Percentiles rank a stretch among this genome's conserved stretches.
Evolutionary conservation across 2,888 invertebrate genomes (phyloP).

Genomic region (Chalcosyrphus nemorum): DNA sequence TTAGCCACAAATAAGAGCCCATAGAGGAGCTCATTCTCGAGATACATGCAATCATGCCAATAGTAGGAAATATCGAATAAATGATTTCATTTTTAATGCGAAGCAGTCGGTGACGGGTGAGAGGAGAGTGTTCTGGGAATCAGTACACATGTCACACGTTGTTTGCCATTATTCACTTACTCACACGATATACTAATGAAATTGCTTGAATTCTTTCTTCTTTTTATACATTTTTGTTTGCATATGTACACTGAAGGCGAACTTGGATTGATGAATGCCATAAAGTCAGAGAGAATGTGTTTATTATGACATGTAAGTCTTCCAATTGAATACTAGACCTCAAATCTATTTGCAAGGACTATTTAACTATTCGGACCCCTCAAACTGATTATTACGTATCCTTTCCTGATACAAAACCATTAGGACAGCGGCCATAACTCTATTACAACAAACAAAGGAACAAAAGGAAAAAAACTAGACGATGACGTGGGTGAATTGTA

Average conservation of each 20-base stretch:
- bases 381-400: constrained; percentile 57
- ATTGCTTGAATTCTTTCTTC: constrained; percentile 21
- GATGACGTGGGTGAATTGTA: constrained; percentile 17
- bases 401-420: constrained; percentile 56
- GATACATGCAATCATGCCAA: constrained; percentile 64
- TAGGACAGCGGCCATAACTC: constrained; percentile 41
- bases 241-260: no score
- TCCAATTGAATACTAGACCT: no score
- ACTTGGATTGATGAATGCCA: constrained; percentile 1
- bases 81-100: constrained; percentile 63
- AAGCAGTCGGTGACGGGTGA: constrained; percentile 7
- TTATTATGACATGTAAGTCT: constrained; percentile 7
- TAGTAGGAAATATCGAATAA: constrained; percentile 53
- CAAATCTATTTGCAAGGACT: no score
- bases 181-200: constrained; percentile 64
- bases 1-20: constrained; percentile 49
- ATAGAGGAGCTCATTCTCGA: constrained; percentile 8
- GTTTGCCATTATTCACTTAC: constrained; percentile 67
- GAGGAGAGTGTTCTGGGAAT: constrained; percentile 57
- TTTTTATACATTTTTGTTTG: constrained; percentile 4
- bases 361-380: constrained; percentile 49
- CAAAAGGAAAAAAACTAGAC: neutral
- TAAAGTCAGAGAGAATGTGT: neutral
- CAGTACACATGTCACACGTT: constrained; percentile 64
- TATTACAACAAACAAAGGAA: constrained; percentile 43